These are phyloP conservation scores for Neotoxoptera formosana DNA, from an alignment of 1,140 invertebrate species.

Conservation along the genomic window DNA sequence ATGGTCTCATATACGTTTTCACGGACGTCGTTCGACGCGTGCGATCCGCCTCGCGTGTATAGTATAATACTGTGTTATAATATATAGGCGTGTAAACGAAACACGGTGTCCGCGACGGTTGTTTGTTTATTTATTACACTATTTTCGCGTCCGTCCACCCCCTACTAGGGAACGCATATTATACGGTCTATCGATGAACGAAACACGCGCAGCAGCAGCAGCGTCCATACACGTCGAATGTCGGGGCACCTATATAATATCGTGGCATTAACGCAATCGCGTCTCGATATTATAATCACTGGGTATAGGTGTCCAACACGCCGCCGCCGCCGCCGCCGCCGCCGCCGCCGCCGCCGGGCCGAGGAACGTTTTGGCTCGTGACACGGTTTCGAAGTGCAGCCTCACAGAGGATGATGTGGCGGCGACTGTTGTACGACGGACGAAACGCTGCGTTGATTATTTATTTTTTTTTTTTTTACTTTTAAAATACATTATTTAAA, in stretches of 20 bases:
- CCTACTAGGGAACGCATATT: background rate
- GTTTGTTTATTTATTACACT: background rate
- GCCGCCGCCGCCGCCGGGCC: background rate
- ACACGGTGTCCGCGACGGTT: background rate
- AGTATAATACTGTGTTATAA: too few relatives aligned
- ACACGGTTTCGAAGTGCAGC: background rate
- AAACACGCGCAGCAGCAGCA: background rate
- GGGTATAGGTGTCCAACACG: slow-evolving; percentile 29
- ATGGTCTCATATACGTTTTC: too few relatives aligned
- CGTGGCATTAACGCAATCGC: background rate
- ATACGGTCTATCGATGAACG: slow-evolving; percentile 11
- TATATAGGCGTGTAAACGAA: background rate
- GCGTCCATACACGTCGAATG: background rate
- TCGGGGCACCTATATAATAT: too few relatives aligned
- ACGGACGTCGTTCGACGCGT: background rate
- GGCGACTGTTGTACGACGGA: background rate
- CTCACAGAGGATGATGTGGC: background rate
- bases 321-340: background rate
- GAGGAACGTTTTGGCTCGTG: slow-evolving; percentile 28
- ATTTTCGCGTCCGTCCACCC: background rate
- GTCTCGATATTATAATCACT: slow-evolving; percentile 34
- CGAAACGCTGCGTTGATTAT: background rate
- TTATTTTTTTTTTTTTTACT: background rate
- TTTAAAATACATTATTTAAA: background rate
- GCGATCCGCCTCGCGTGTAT: background rate